These are phyloP conservation scores for Amphipoea oculea DNA, from an alignment of 2,888 invertebrate genomes.

Conservation along the genomic window DNA sequence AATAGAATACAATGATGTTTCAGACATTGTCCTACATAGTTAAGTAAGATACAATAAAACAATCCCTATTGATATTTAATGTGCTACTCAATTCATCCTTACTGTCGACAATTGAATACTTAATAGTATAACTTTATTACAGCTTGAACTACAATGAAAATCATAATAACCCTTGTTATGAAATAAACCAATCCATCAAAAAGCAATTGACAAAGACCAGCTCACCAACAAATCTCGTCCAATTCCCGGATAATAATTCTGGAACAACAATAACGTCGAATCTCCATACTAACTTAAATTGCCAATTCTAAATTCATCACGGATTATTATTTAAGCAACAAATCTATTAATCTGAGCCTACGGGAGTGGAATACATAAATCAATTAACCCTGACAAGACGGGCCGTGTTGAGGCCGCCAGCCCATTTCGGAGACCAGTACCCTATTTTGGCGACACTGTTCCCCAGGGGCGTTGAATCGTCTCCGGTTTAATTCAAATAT, in stretches of 20 bases:
- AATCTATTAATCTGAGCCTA: constrained; percentile 84
- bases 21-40: background rate
- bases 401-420: constrained; percentile 82
- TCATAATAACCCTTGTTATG: constrained; percentile 32
- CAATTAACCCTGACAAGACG: constrained; percentile 87
- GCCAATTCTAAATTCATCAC: constrained; percentile 82
- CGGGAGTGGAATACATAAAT: constrained; percentile 84
- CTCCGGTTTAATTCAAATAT: constrained; percentile 88
- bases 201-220: constrained; percentile 56
- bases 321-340: constrained; percentile 86
- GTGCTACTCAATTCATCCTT: constrained; percentile 12
- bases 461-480: constrained; percentile 80
- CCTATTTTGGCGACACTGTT: constrained; percentile 83
- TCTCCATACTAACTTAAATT: constrained; percentile 74
- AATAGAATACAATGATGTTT: constrained; percentile 15
- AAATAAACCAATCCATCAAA: constrained; percentile 58
- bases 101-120: constrained; percentile 17
- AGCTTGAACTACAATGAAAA: constrained; percentile 32
- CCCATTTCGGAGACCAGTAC: constrained; percentile 82
- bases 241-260: constrained; percentile 59
- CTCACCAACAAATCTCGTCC: constrained; percentile 47
- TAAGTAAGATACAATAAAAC: constrained; percentile 11
- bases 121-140: constrained; percentile 25
- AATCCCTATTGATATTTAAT: constrained; percentile 20
- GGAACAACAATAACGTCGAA: constrained; percentile 61